These are phyloP conservation scores for Dexiosoma caninum DNA, from an alignment of 2,888 invertebrate genomes.

Conservation along the genomic window DNA sequence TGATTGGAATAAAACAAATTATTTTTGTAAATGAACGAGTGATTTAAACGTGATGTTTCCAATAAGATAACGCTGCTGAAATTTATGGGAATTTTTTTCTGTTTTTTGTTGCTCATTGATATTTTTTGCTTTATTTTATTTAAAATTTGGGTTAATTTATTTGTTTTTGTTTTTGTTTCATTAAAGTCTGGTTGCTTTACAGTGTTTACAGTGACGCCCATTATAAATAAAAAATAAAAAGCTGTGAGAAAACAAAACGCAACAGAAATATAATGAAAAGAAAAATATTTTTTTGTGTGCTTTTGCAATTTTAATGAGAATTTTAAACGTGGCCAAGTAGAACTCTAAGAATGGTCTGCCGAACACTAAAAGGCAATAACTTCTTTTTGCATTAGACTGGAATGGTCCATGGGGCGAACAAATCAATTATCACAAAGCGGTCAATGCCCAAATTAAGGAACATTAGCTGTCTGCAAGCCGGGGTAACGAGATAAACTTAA, in stretches of 20 bases:
- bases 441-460: conserved; percentile 38
- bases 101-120: background rate
- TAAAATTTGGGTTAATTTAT: conserved; percentile 54
- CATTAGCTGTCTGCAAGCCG: background rate
- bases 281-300: background rate
- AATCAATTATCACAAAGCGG: conserved; percentile 30
- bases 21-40: conserved; percentile 36
- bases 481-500: background rate
- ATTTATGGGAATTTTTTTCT: conserved; percentile 36
- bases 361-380: conserved; percentile 30
- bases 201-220: conserved; percentile 45
- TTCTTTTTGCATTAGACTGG: conserved; percentile 21
- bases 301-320: conserved; percentile 30
- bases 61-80: conserved; percentile 43
- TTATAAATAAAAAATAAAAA: background rate
- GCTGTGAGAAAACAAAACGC: background rate
- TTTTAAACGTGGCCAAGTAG: background rate
- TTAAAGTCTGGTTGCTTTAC: conserved; percentile 10
- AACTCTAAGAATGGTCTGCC: conserved; percentile 13
- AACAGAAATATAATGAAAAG: background rate
- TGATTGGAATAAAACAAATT: conserved; percentile 32
- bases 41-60: conserved; percentile 34
- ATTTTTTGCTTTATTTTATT: background rate
- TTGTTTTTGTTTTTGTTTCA: conserved; percentile 39
- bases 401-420: background rate